Evolutionary conservation across 2,113 vertebrate genomes (phyloP).

Genomic region (Notarius lentiginosus): DNA sequence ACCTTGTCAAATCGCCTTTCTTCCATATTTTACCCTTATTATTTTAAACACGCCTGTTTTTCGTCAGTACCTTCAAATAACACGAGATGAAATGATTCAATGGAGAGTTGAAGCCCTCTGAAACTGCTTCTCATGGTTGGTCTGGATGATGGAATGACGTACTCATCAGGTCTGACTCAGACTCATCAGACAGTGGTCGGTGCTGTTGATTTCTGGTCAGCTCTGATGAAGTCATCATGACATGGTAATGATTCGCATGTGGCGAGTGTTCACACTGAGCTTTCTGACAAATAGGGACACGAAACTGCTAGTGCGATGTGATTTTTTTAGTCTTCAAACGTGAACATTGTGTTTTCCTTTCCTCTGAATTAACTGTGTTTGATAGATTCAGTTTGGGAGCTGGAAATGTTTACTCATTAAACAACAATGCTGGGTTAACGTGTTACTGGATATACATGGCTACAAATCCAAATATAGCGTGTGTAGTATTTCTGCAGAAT

Average conservation of each 20-base stretch:
- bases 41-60: not conserved
- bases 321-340: not conserved
- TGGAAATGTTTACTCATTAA: not conserved
- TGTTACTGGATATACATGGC: not conserved
- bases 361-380: not conserved
- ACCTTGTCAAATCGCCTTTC: no score
- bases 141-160: slow-evolving; percentile 16
- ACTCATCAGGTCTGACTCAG: slow-evolving; percentile 43
- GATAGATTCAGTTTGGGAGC: not conserved
- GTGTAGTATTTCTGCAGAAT: not conserved
- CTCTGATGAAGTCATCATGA: slow-evolving; percentile 27
- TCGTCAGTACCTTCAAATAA: not conserved
- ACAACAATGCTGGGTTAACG: not conserved
- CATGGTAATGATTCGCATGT: slow-evolving; percentile 30
- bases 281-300: slow-evolving; percentile 38
- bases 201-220: slow-evolving; percentile 39
- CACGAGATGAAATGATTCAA: not conserved
- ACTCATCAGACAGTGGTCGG: slow-evolving; percentile 23
- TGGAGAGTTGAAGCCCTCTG: not conserved
- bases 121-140: not conserved
- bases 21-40: not conserved
- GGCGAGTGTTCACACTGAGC: slow-evolving; percentile 12
- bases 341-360: slow-evolving; percentile 8
- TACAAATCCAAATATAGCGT: not conserved
- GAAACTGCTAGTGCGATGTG: slow-evolving; percentile 25